A percentile compares a stretch with the other conserved stretches of the same genome.
phyloP scores from a whole-genome alignment of 2,113 vertebrate genomes.

The Carassius carassius region DNA sequence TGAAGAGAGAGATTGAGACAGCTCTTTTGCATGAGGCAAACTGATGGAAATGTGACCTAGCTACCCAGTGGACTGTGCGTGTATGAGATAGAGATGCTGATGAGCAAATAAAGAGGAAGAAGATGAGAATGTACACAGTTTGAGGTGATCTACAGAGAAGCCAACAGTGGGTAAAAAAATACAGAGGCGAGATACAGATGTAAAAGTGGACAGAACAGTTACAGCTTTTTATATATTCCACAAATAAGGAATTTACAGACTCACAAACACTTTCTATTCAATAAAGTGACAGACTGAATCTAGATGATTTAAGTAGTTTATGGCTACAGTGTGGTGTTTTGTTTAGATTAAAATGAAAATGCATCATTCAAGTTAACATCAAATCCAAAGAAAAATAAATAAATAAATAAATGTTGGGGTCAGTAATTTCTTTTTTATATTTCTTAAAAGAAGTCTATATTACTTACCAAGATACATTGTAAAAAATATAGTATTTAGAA shows the following conservation, averaged over 20 bases:
- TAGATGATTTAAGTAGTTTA: not conserved
- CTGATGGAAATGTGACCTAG: constrained; percentile 40
- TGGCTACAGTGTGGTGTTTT: not conserved
- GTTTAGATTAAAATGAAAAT: not conserved
- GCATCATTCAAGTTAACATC: too few species aligned
- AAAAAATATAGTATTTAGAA: too few species aligned
- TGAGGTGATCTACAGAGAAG: constrained; percentile 23
- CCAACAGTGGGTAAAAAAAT: not conserved
- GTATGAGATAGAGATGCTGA: constrained; percentile 45
- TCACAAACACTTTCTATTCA: not conserved
- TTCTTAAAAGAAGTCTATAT: too few species aligned
- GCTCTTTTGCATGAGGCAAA: constrained; percentile 26
- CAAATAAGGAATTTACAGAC: not conserved
- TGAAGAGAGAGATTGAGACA: constrained; percentile 32
- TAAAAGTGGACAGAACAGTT: not conserved
- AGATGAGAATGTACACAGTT: constrained; percentile 54
- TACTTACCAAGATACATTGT: too few species aligned
- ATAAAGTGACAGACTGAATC: not conserved
- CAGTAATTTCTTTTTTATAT: too few species aligned
- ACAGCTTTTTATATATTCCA: not conserved
- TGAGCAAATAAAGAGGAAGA: constrained; percentile 57
- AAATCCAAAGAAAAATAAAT: too few species aligned
- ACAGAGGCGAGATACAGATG: not conserved
- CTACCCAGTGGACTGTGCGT: constrained; percentile 33
- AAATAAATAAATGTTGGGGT: too few species aligned